Conservation (phyloP, 2,888 invertebrate genomes). For the Acleris literana region DNA sequence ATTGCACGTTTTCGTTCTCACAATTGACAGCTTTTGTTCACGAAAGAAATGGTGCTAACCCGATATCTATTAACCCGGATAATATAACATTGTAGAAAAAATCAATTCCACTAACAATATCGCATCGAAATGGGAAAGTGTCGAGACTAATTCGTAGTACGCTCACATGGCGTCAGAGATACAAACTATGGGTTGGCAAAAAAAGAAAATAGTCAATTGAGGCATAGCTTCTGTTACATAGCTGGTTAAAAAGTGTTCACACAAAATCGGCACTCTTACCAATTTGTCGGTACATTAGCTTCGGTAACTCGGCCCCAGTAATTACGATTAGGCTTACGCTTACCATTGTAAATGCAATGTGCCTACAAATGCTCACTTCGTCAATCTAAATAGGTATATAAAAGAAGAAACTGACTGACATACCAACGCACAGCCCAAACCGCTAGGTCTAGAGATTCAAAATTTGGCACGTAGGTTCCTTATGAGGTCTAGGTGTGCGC, state of each 20-base stretch:
- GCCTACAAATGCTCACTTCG: conserved; percentile 7
- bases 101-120: conserved; percentile 33
- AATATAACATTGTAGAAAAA: conserved; percentile 9
- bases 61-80: conserved; percentile 18
- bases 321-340: conserved; percentile 56
- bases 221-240: conserved; percentile 49
- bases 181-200: conserved; percentile 33
- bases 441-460: too few relatives aligned
- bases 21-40: background rate
- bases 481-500: too few relatives aligned
- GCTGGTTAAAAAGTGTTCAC: conserved; percentile 53
- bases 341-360: conserved; percentile 39
- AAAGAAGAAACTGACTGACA: too few relatives aligned
- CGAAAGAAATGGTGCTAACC: conserved; percentile 9
- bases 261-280: conserved; percentile 59
- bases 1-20: too few relatives aligned
- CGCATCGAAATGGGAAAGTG: conserved; percentile 47
- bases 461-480: too few relatives aligned
- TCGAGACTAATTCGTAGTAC: conserved; percentile 49
- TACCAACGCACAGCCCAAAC: too few relatives aligned
- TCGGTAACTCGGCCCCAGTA: conserved; percentile 51
- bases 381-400: too few relatives aligned
- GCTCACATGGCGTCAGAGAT: conserved; percentile 45
- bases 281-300: conserved; percentile 64
- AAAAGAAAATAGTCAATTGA: conserved; percentile 44